Base-by-base conservation (phyloP, 2,888 invertebrate species). In the Cyclophora punctaria region DNA sequence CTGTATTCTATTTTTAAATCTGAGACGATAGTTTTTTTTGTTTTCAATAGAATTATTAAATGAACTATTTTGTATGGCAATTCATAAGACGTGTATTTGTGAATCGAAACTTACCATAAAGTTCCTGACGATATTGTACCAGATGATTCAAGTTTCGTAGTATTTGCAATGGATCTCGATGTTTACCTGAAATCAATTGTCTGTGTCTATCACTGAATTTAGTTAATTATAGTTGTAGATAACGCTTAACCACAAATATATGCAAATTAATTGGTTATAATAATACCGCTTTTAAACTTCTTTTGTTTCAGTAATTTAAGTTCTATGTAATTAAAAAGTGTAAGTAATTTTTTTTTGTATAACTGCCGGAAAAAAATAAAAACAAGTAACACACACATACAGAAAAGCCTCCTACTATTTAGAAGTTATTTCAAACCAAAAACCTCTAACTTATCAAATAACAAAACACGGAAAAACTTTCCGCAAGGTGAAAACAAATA, bases 121-220 rank as follows among this genome's bases (percentile, higher is more conserved):
- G 70, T 46, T 85, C 85, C 60, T 78, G 84, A 48, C 80, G 75
- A 59, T 78, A 81, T 59, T 82, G 83, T 57, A 79, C 73, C 42
- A 84, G 67, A 56, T 88, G 80, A 65, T 83, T 87, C 51, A 87
- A 70, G 68, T 71, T 84, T 69, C 83, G 73, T 47, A 86, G 58
- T 58, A 86, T 82, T 65, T 86, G 82, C 41, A 87, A 64, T 5
- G 87, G 72, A 64, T 87, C 86, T 4, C 83, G 75, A 50, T 76
- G 80, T 71, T 85, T 86, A 46, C 83, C 87, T 87, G 71, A 20
- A 20, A 20, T 2, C 20, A 20, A 20, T 20, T 41, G 37, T 40
- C 7, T 40, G 7, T 35, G 5, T 44, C 48, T 42, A 5, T 7
- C 5, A 41, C 6, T 41, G 41, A 7, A 3, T 41, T 41, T 3